phyloP scores from a whole-genome alignment of 2,888 invertebrate species.

The Parelbella ahira region DNA sequence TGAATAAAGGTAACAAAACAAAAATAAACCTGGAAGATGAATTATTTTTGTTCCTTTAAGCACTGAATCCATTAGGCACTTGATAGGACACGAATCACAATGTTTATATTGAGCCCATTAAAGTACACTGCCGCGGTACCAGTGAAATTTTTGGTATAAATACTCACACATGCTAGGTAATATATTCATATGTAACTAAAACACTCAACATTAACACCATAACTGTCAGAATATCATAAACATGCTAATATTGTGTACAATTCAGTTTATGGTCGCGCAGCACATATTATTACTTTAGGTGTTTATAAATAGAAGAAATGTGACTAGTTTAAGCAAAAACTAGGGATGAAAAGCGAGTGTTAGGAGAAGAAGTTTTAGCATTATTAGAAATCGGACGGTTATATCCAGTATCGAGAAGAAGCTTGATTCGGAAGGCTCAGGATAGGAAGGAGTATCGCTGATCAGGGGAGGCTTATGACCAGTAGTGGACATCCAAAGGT shows the following conservation, averaged over 20 bases:
- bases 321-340: no score
- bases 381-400: no score
- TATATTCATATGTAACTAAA: constrained; percentile 2
- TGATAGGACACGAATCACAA: not conserved
- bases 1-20: no score
- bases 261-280: constrained; percentile 6
- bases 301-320: constrained; percentile 16
- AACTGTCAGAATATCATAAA: constrained; percentile 12
- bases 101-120: not conserved
- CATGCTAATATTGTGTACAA: constrained; percentile 13
- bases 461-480: no score
- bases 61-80: not conserved
- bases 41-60: not conserved
- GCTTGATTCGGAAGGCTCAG: no score
- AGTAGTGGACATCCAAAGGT: no score
- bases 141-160: not conserved
- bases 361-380: no score
- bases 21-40: constrained; percentile 1
- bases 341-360: no score
- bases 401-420: no score
- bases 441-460: no score
- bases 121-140: not conserved
- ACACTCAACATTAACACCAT: not conserved
- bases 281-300: constrained; percentile 21
- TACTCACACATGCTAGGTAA: constrained; percentile 5